phyloP scores from a whole-genome alignment of 1,140 invertebrate genomes.

The Apis laboriosa region DNA sequence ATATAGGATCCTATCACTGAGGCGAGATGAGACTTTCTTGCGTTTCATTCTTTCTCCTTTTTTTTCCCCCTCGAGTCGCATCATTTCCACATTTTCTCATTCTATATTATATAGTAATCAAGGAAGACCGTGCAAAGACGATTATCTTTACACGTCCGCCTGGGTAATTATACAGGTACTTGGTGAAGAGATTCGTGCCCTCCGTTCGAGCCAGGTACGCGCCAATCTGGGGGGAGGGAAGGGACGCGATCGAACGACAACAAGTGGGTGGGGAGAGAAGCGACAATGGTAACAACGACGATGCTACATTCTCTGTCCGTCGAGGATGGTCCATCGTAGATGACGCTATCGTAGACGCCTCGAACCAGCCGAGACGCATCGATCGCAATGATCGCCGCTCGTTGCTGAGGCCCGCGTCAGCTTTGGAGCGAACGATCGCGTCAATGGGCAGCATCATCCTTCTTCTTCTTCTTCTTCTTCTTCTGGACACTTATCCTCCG shows the following conservation, averaged over 20 bases:
- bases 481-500: background rate
- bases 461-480: background rate
- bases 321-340: slow-evolving; percentile 13
- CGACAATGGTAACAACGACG: slow-evolving; percentile 48
- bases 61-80: background rate
- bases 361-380: slow-evolving; percentile 71
- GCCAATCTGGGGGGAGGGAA: background rate
- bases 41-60: background rate
- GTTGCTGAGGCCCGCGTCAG: slow-evolving; percentile 37
- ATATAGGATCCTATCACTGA: slow-evolving; percentile 46
- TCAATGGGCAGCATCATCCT: background rate
- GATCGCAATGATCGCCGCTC: slow-evolving; percentile 24
- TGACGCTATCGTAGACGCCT: slow-evolving; percentile 36
- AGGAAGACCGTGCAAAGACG: background rate
- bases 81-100: background rate
- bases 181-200: slow-evolving; percentile 64
- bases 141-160: slow-evolving; percentile 10
- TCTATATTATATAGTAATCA: background rate
- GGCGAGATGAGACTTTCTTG: slow-evolving; percentile 36
- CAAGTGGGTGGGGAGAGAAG: slow-evolving; percentile 12
- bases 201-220: slow-evolving; percentile 43
- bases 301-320: slow-evolving; percentile 6
- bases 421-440: slow-evolving; percentile 9
- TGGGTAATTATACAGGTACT: slow-evolving; percentile 61
- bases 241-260: slow-evolving; percentile 43